Conservation (phyloP, 23 tunicate genomes). For the Ascidia mentula region DNA sequence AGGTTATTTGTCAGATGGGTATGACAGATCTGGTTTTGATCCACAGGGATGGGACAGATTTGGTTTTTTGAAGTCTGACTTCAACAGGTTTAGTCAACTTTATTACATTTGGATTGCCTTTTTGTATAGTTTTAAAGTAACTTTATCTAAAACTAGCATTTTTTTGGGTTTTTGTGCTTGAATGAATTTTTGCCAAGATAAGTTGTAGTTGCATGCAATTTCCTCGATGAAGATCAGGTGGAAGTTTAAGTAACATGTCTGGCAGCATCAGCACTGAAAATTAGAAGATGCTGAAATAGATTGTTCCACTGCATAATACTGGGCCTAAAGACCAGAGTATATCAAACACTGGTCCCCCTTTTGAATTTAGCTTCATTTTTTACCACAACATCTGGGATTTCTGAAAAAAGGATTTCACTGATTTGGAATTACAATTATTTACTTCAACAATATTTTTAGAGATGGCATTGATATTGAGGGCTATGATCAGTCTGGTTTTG, state of each 20-base stretch:
- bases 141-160: not conserved
- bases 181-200: too few relatives aligned
- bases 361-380: too few relatives aligned
- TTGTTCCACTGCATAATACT: too few relatives aligned
- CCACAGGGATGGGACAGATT: conserved; percentile 71
- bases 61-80: conserved; percentile 35
- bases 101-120: not conserved
- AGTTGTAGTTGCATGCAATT: too few relatives aligned
- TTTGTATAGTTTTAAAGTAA: not conserved
- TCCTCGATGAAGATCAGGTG: too few relatives aligned
- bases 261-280: too few relatives aligned
- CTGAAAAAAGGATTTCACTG: not conserved
- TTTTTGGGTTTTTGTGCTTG: not conserved
- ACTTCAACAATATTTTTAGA: conserved; percentile 23
- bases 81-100: conserved; percentile 40
- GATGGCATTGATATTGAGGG: conserved; percentile 81
- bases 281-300: too few relatives aligned
- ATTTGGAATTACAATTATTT: not conserved
- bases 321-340: too few relatives aligned
- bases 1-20: conserved; percentile 45
- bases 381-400: too few relatives aligned
- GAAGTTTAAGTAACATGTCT: too few relatives aligned
- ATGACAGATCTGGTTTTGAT: conserved; percentile 67
- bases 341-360: too few relatives aligned
- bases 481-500: conserved; percentile 60